Conservation (phyloP, 2,797 vertebrate species). For the Decapterus maruadsi region DNA sequence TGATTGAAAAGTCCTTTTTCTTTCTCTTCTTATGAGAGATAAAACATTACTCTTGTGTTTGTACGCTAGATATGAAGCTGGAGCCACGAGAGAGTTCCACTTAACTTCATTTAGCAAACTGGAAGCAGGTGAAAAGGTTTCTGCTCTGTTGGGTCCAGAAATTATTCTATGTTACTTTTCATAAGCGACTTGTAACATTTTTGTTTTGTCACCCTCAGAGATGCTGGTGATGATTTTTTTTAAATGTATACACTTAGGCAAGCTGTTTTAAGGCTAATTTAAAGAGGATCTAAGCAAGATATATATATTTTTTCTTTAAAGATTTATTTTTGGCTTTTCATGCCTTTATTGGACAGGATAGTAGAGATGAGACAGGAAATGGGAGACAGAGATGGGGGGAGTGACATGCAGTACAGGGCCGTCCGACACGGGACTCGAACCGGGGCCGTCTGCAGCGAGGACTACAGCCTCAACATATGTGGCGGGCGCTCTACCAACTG, state of each 20-base stretch:
- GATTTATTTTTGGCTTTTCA: too few species aligned
- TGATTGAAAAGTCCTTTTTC: background rate
- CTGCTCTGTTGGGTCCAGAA: background rate
- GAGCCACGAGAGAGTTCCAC: background rate
- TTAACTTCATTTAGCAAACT: background rate
- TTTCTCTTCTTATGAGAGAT: background rate
- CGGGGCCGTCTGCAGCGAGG: too few species aligned
- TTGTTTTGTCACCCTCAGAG: background rate
- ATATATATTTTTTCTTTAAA: too few species aligned
- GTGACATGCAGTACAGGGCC: too few species aligned
- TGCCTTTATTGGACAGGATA: too few species aligned
- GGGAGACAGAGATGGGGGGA: too few species aligned
- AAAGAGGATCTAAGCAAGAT: too few species aligned
- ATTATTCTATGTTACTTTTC: background rate
- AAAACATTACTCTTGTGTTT: background rate
- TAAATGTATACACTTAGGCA: too few species aligned
- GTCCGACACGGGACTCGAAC: too few species aligned
- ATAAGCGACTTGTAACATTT: background rate
- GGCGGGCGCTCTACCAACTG: too few species aligned
- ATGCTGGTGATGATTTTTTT: background rate
- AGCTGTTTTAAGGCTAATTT: background rate
- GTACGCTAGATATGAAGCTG: background rate
- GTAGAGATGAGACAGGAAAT: too few species aligned
- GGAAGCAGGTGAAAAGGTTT: background rate
- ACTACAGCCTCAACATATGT: too few species aligned